Evolutionary conservation across 2,797 vertebrate species (phyloP).

Genomic region (Lophius americanus): DNA sequence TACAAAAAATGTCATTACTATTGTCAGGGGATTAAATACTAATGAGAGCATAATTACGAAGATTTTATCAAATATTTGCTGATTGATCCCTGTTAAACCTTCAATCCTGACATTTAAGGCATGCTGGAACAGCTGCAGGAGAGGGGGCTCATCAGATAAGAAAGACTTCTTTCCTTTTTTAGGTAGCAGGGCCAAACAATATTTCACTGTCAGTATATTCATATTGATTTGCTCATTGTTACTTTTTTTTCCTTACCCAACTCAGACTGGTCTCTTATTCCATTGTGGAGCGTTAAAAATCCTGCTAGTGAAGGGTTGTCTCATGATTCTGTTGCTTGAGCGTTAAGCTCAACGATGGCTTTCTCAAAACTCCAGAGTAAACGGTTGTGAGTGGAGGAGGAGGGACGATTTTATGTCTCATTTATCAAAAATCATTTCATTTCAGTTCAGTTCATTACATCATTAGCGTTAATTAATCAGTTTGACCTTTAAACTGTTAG

Average conservation of each 20-base stretch:
- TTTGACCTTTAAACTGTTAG: constrained; percentile 32
- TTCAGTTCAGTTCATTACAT: constrained; percentile 12
- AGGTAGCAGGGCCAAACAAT: no score
- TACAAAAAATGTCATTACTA: no score
- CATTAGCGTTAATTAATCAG: constrained; percentile 13
- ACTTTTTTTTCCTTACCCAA: constrained; percentile 19
- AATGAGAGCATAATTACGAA: not conserved
- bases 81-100: not conserved
- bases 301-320: no score
- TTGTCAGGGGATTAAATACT: not conserved
- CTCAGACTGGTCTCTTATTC: constrained; percentile 60
- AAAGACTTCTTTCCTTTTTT: no score
- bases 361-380: no score
- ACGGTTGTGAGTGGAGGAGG: not conserved
- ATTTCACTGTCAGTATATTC: constrained; percentile 53
- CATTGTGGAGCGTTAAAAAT: constrained; percentile 60
- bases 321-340: no score
- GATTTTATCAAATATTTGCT: no score
- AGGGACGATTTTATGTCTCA: constrained; percentile 9
- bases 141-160: not conserved
- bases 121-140: not conserved
- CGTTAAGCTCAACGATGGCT: no score
- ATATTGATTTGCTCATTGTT: constrained; percentile 28
- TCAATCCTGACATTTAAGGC: not conserved
- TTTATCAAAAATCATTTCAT: not conserved